Evolutionary conservation across 2,888 invertebrate genomes (phyloP).

Genomic region (Ophraella communa): DNA sequence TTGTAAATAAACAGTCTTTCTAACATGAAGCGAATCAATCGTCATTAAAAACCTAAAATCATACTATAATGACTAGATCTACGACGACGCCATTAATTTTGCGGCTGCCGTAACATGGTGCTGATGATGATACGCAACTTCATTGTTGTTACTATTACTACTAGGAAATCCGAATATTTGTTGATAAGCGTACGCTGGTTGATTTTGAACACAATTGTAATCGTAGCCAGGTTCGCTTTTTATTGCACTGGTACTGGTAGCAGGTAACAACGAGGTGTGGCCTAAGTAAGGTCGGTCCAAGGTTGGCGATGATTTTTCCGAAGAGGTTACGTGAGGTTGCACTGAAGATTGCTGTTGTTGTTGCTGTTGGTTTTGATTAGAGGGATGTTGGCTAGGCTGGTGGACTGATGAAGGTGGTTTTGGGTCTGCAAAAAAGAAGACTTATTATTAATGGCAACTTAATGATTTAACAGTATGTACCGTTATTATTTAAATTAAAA

Average conservation of each 20-base stretch:
- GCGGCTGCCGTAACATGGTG: conserved; percentile 86
- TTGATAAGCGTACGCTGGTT: conserved; percentile 61
- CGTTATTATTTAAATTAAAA: too few relatives aligned
- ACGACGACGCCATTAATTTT: conserved; percentile 84
- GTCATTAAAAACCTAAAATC: background rate
- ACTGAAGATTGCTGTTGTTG: conserved; percentile 33
- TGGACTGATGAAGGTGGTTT: conserved; percentile 43
- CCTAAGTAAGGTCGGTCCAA: conserved; percentile 62
- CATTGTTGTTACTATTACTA: conserved; percentile 47
- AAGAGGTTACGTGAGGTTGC: conserved; percentile 39
- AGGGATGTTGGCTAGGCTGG: conserved; percentile 41
- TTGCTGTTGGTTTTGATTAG: conserved; percentile 40
- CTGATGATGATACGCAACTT: conserved; percentile 82
- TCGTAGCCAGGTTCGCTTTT: conserved; percentile 60
- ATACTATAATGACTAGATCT: conserved; percentile 46
- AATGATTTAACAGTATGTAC: too few relatives aligned
- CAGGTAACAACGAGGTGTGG: conserved; percentile 65
- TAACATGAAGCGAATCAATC: too few relatives aligned
- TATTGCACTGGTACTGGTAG: conserved; percentile 55
- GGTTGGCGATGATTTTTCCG: conserved; percentile 45
- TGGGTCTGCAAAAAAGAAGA: conserved; percentile 46
- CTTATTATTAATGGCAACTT: too few relatives aligned
- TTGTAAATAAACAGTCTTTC: too few relatives aligned
- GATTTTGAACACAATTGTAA: conserved; percentile 58
- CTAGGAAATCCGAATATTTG: conserved; percentile 64